Conservation (phyloP, 2,888 invertebrate species). For the Eueremaeus valkanovi region DNA sequence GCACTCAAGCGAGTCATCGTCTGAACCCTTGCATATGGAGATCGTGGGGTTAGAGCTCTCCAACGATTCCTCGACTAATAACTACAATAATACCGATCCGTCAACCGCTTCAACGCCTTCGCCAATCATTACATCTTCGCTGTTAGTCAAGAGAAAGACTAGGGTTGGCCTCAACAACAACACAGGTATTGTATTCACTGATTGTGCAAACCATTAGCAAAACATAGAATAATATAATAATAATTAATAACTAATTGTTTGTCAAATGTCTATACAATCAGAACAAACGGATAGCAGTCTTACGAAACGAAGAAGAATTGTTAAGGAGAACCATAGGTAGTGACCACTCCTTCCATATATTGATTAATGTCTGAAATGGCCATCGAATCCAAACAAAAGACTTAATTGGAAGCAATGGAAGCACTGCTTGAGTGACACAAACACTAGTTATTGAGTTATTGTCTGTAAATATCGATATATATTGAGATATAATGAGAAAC, state of each 20-base stretch:
- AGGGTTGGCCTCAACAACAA: constrained; percentile 6
- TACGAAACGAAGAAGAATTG: constrained; percentile 6
- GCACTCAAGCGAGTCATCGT: constrained; percentile 12
- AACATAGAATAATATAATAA: not conserved
- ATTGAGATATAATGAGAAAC: not conserved
- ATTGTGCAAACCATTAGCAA: too few relatives aligned
- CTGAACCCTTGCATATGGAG: constrained; percentile 13
- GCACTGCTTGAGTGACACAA: too few relatives aligned
- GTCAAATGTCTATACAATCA: not conserved
- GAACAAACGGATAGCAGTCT: not conserved
- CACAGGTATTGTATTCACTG: not conserved
- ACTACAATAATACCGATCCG: not conserved
- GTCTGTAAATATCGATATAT: not conserved
- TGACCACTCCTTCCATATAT: not conserved
- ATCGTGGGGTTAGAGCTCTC: constrained; percentile 14
- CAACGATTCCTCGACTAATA: not conserved
- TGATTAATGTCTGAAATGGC: too few relatives aligned
- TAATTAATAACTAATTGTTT: not conserved
- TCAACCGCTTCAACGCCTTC: constrained; percentile 5
- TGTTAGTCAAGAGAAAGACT: constrained; percentile 1
- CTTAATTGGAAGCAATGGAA: too few relatives aligned
- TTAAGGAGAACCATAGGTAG: constrained; percentile 22
- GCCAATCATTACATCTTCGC: not conserved
- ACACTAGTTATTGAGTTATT: too few relatives aligned
- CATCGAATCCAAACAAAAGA: not conserved